phyloP scores from a whole-genome alignment of 2,113 vertebrate species.

The Oenanthe melanoleuca region DNA sequence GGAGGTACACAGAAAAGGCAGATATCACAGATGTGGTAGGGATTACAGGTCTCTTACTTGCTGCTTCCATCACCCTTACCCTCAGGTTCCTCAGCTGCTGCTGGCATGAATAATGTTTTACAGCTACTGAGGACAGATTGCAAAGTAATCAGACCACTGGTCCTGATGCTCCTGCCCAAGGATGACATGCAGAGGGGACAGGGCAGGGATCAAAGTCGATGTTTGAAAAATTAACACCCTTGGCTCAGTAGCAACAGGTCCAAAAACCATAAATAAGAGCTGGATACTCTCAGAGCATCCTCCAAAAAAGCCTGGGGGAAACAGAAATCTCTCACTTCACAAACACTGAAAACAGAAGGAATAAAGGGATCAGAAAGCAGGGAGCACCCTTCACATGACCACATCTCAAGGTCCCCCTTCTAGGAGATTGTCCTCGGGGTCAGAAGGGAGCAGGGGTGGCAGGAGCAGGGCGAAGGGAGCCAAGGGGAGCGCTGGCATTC shows the following conservation, averaged over 20 bases:
- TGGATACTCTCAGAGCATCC: background rate
- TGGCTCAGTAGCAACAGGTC: background rate
- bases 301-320: background rate
- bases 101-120: background rate
- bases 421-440: too few relatives aligned
- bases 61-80: background rate
- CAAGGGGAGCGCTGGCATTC: background rate
- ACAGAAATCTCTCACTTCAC: background rate
- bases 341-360: background rate
- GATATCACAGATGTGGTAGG: background rate
- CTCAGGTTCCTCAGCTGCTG: background rate
- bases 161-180: background rate
- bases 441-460: fast-evolving
- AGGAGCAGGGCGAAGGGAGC: background rate
- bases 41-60: background rate
- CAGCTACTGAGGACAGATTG: background rate
- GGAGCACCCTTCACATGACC: fast-evolving
- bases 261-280: background rate
- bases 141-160: background rate
- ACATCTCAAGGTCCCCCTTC: background rate
- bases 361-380: background rate
- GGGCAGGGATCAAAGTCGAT: background rate
- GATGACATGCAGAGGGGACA: too few relatives aligned
- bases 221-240: background rate
- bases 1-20: background rate